Evolutionary conservation across 2,797 vertebrate genomes (phyloP), one percentile per base, ranked within the genome.

Genomic region (Scolopax rusticola): DNA sequence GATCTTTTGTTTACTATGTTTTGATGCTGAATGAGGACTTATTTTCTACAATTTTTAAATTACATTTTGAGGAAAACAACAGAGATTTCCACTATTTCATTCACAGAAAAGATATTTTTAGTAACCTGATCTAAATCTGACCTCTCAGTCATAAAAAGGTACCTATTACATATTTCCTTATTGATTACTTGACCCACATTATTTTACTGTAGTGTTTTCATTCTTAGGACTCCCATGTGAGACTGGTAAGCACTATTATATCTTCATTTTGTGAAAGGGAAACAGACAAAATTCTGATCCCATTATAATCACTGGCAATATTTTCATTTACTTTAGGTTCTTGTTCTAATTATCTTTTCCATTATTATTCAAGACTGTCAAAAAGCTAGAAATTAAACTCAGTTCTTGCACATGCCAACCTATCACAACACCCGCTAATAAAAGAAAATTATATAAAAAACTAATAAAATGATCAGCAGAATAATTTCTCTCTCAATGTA

Each of bases 341-440:
- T 84, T 84, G 64, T 75, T 95, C 91, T 93, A 95, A 96, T 97
- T 95, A 96, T 88, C 70, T 95, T 96, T 91, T 11, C 85, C 41
- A 90, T 95, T 96, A 94, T 91, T 93, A 94, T 88, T 91, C 96
- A 93, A 79, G 92, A 63, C 63, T 84, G 65, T 84, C 47, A 88
- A 88, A 96, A 96, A 90, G 28, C 4, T n/a, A 88, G 69, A 92
- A 95, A 93, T 94, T 79, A 88, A 94, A 94, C 17, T 91, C 24
- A 1, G 23, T 53, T 86, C 54, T 79, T 0, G 0, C 54, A 86
- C 18, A 82, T 70, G 20, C 23, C 56, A 50, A 15, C 21, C 13
- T 78, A 67, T 63, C 50, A 9, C 0, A 5, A 48, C 0, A 3
- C 4, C n/a, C 9, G 85, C 16, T 73, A 65, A 54, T 64, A 60